These are phyloP conservation scores for Baronia brevicornis DNA, from an alignment of 2,888 invertebrate species.

Conservation along the genomic window DNA sequence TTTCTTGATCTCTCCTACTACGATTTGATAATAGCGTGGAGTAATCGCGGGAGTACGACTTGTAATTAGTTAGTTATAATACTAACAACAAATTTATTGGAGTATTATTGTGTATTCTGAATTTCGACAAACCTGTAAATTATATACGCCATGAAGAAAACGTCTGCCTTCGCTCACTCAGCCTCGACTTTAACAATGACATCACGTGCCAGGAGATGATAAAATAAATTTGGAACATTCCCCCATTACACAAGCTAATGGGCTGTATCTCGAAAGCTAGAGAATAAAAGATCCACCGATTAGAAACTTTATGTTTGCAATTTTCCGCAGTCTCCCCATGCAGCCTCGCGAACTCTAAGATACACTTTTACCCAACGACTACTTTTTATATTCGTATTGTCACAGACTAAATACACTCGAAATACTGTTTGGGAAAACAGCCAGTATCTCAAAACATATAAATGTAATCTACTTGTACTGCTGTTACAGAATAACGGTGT, in stretches of 20 bases:
- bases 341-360: constrained; percentile 37
- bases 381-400: constrained; percentile 15
- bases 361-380: constrained; percentile 28
- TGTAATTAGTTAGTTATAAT: too few species aligned
- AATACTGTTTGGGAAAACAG: neutral
- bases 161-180: constrained; percentile 22
- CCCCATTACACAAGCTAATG: constrained; percentile 72
- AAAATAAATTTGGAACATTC: constrained; percentile 72
- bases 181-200: constrained; percentile 52
- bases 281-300: constrained; percentile 75
- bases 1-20: too few species aligned
- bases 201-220: constrained; percentile 72
- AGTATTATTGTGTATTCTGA: constrained; percentile 6
- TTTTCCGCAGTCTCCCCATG: constrained; percentile 51
- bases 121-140: constrained; percentile 9
- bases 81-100: too few species aligned
- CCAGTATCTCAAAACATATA: constrained; percentile 9
- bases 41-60: too few species aligned
- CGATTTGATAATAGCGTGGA: too few species aligned
- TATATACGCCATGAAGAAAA: constrained; percentile 17
- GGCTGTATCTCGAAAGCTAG: constrained; percentile 68
- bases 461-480: too few species aligned
- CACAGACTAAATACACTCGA: constrained; percentile 8
- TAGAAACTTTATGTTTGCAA: constrained; percentile 75
- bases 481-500: too few species aligned